Base-by-base conservation (phyloP, 35 echinoderm and acorn worm species). In the Apostichopus californicus region DNA sequence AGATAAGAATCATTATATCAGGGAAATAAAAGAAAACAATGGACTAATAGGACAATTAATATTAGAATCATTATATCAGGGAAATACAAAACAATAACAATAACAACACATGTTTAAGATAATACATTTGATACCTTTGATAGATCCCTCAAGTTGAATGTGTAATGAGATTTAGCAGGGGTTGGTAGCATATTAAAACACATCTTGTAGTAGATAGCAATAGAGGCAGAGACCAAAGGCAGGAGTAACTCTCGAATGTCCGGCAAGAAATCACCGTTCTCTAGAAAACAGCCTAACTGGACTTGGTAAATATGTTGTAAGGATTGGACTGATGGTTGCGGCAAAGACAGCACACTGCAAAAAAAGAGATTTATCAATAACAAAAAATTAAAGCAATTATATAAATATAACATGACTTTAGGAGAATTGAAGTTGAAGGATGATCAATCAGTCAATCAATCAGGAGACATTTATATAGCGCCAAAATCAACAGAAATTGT, bases 151-250 rank as follows among this genome's bases (percentile, higher is more conserved):
- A 99, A 75, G 61, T 99, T 99, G 92, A 99, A 99, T 21, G 97
- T 99, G 64, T 99, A 99, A 26, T 99, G 97, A 23, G 97, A 96
- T 79, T 99, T 99, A 9, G 97, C 94, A 23, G 97, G 97, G 53
- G 97, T 99, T 54, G 97, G 97, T 28, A 99, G 75, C 91, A 99
- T 93, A 73, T 99, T 99, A 57, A 77, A 78, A 89, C 94, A 94
- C 97, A 99, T 99, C 93, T 96, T 96, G 86, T 96, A 99, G 89
- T 99, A 99, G 68, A 99, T 88, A 66, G 97, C 97, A 54, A 99
- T 99, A 82, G 97, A 96, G 3, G 95, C 95, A 11, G 95, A 96
- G 21, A 99, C 97, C 78, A 99, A 55, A 5, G 97, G 97, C n/a
- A 78, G 78, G 20, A 99, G 86, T 54, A 96, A 90, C 46, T 96